Evolutionary conservation across 2,888 invertebrate species (phyloP).

Genomic region (Synanthedon vespiformis): DNA sequence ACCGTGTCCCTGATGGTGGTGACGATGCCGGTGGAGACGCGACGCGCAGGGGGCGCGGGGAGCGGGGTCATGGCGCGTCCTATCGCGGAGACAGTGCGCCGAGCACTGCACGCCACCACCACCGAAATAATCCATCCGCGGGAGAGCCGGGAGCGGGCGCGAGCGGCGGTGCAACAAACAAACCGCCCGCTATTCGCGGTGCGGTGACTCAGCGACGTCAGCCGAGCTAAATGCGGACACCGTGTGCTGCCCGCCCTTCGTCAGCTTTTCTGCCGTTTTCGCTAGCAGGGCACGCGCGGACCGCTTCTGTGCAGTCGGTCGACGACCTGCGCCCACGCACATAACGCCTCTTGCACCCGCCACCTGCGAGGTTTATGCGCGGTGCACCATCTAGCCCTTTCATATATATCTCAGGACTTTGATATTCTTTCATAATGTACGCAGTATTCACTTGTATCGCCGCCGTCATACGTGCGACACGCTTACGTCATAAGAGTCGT

Average conservation of each 20-base stretch:
- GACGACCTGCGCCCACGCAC: conserved; percentile 59
- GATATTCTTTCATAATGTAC: too few species aligned
- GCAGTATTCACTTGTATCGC: conserved; percentile 2
- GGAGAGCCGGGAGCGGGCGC: conserved; percentile 61
- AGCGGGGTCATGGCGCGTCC: conserved; percentile 58
- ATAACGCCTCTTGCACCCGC: conserved; percentile 46
- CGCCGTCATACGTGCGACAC: conserved; percentile 14
- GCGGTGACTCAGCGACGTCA: conserved; percentile 64
- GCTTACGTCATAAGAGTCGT: conserved; percentile 7
- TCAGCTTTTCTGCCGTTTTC: conserved; percentile 61
- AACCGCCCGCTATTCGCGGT: conserved; percentile 64
- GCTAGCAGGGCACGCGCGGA: conserved; percentile 51
- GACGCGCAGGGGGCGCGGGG: conserved; percentile 49
- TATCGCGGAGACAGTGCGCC: conserved; percentile 48
- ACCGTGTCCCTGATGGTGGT: conserved; percentile 74
- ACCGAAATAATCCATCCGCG: conserved; percentile 56
- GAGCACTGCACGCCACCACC: conserved; percentile 47
- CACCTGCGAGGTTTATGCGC: conserved; percentile 14
- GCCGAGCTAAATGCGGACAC: conserved; percentile 67
- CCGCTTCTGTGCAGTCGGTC: conserved; percentile 47
- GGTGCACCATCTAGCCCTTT: conserved; percentile 6
- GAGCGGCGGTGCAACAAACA: conserved; percentile 66
- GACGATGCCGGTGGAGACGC: conserved; percentile 52
- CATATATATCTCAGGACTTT: too few species aligned
- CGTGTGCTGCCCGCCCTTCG: conserved; percentile 65